A percentile compares a stretch with the other conserved stretches of the same genome.
Conservation (phyloP, 53 echinoderm and acorn worm genomes). For the Holothuria leucospilota region DNA sequence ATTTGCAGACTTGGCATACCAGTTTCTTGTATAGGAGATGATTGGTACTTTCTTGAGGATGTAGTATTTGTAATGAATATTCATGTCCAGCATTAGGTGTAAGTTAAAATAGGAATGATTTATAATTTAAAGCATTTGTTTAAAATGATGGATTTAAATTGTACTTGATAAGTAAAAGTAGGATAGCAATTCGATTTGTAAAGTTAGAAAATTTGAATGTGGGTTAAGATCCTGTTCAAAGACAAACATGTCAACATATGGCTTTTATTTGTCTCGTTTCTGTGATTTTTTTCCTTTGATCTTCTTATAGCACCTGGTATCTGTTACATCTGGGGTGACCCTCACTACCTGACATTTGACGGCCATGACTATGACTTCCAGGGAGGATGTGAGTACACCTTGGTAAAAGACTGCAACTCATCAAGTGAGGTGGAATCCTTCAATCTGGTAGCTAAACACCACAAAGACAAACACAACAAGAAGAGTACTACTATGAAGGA, state of each 20-base stretch:
- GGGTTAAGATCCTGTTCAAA: not conserved
- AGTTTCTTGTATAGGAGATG: too few species aligned
- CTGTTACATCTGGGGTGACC: constrained; percentile 83
- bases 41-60: too few species aligned
- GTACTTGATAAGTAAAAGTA: constrained; percentile 43
- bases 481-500: constrained; percentile 34
- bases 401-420: constrained; percentile 64
- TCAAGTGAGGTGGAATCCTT: constrained; percentile 11
- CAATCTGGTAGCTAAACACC: constrained; percentile 49
- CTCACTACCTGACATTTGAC: constrained; percentile 90
- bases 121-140: too few species aligned
- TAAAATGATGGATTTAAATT: constrained; percentile 40
- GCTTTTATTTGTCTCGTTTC: not conserved
- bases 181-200: not conserved
- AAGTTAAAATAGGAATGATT: too few species aligned
- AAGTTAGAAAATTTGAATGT: constrained; percentile 28
- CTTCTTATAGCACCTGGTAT: constrained; percentile 56
- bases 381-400: constrained; percentile 79
- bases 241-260: not conserved
- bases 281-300: not conserved
- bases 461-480: constrained; percentile 39
- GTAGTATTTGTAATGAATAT: too few species aligned
- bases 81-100: too few species aligned
- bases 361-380: constrained; percentile 70
- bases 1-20: too few species aligned